Evolutionary conservation across 2,113 vertebrate species (phyloP), one percentile per base, ranked within the genome.

Genomic region (Sceloporus undulatus): DNA sequence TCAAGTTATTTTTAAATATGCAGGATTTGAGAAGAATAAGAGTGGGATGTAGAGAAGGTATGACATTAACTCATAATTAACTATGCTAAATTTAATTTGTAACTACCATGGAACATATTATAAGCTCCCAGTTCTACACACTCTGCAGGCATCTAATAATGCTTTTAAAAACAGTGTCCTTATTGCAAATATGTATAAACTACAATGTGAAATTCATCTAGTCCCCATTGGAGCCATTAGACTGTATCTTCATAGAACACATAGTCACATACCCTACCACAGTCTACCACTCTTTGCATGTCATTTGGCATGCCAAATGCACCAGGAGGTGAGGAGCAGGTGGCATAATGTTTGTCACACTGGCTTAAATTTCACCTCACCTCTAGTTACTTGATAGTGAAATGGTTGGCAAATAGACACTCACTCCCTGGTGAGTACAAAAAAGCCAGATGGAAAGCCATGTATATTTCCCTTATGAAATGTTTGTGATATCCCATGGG

Each of bases 1-100:
- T 10, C 42, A 4, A 2, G 40, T 0, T 48, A 71, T 88, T 92
- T 89, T 86, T 70, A 77, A 9, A 77, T 87, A 34, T 34, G 34
- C 34, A 34, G 1, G 86, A 62, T 2, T 90, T 65, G 0, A 13
- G 40, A 25, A 76, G 38, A 42, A 48, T 21, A 77, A 10, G 42
- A 21, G 40, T 48, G 75, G 25, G 14, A 52, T 52, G 29, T 73
- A n/a, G 89, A 66, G 14, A 0, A 5, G 71, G 3, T 29, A 59
- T 86, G 74, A 89, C 86, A 80, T 79, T 59, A 48, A 48, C 42
- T 10, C 56, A 59, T 59, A 13, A 59, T 13, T 9, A 48, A 25
- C 48, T 48, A 48, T 48, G 40, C 14, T 42, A 76, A 76, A 76
- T 8, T 23, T 9, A 23, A 76, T 42, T 8, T 48, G 21, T 76